Evolutionary conservation across 2,797 vertebrate species (phyloP), one percentile per base, ranked within the genome.

Genomic region (Aeoliscus strigatus): DNA sequence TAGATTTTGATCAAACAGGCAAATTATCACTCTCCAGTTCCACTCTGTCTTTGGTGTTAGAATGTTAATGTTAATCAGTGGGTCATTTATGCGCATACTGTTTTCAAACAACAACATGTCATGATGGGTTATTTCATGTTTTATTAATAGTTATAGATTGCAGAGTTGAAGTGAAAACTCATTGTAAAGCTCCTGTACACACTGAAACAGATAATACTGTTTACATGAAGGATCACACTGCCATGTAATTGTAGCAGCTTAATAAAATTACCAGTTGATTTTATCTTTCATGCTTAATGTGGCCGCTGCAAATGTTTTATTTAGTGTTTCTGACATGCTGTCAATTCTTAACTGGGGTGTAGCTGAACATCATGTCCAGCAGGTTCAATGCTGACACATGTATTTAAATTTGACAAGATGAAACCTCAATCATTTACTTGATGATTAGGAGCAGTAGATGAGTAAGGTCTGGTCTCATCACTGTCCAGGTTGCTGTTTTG

Each of bases 401-500:
- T n/a, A n/a, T n/a, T n/a, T n/a, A n/a, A 23, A 23, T 8, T 2
- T 18, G 18, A 5, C 16, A 14, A n/a, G 2, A 13, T 27, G 11
- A 18, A 29, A 25, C 9, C 9, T 0, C 27, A 11, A 21, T 6
- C 14, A 30, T 33, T 21, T 12, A 13, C 41, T 31, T 13, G 3
- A 7, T 30, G 3, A 44, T 44, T 12, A n/a, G n/a, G n/a, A n/a
- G n/a, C n/a, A n/a, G 18, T 21, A 21, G 18, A n/a, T n/a, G n/a
- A n/a, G 18, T 21, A 21, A 21, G 3, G 18, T 28, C 10, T 17
- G 44, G 9, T 31, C 16, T 28, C 3, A 4, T 30, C 39, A 5
- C 13, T 38, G 9, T 1, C 32, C 70, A 95, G 93, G 88, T 91
- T 17, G 66, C 84, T 3, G 56, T 94, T 42, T 64, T 94, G 71